phyloP scores from a whole-genome alignment of 2,888 invertebrate species.

The Nephrocerus scutellatus region DNA sequence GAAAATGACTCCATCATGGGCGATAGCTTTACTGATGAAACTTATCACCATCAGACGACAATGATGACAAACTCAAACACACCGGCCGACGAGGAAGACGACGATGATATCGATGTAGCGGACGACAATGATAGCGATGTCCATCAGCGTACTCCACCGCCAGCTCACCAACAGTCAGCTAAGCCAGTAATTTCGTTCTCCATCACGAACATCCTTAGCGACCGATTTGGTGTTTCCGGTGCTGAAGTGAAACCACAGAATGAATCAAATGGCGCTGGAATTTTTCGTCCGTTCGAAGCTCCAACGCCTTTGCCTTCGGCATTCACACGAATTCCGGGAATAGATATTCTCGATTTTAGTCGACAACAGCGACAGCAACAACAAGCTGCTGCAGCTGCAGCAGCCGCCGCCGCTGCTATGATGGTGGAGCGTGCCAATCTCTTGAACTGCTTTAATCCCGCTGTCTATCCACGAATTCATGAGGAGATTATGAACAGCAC shows the following conservation, averaged over 20 bases:
- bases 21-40: slow-evolving; percentile 35
- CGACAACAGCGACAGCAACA: slow-evolving; percentile 28
- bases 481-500: slow-evolving; percentile 45
- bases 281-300: slow-evolving; percentile 46
- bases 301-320: slow-evolving; percentile 34
- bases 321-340: slow-evolving; percentile 36
- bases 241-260: slow-evolving; percentile 13
- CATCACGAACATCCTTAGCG: slow-evolving; percentile 47
- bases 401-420: slow-evolving; percentile 43
- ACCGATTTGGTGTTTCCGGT: slow-evolving; percentile 39
- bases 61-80: slow-evolving; percentile 27
- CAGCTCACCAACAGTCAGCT: slow-evolving; percentile 38
- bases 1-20: slow-evolving; percentile 44
- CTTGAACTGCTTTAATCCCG: slow-evolving; percentile 45
- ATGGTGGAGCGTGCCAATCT: slow-evolving; percentile 46
- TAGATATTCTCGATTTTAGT: slow-evolving; percentile 42
- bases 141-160: slow-evolving; percentile 32
- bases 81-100: slow-evolving; percentile 32
- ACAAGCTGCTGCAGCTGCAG: slow-evolving; percentile 42
- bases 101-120: slow-evolving; percentile 36
- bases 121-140: slow-evolving; percentile 33
- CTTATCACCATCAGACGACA: slow-evolving; percentile 23
- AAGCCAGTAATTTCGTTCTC: slow-evolving; percentile 45
- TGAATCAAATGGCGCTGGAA: slow-evolving; percentile 23
- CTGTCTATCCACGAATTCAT: slow-evolving; percentile 46